phyloP scores from a whole-genome alignment of 2,113 vertebrate species.

The Felis chaus region DNA sequence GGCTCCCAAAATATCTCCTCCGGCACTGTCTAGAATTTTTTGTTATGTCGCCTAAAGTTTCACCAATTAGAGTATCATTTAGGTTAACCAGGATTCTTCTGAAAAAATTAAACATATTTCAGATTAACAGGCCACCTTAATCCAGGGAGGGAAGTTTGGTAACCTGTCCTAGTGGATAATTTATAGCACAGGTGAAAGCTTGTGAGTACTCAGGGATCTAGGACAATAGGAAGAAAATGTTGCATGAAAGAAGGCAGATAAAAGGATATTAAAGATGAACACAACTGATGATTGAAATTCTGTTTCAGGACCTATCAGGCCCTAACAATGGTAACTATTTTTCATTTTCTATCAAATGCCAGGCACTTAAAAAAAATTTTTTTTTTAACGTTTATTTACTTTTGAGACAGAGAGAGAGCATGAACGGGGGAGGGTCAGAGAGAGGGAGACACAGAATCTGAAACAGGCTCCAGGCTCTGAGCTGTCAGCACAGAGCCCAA shows the following conservation, averaged over 20 bases:
- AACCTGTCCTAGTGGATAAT: not conserved
- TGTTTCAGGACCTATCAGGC: not conserved
- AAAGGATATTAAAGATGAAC: slow-evolving; percentile 8
- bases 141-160: not conserved
- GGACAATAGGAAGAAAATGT: not conserved
- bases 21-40: not conserved
- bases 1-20: not conserved
- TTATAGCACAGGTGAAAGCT: not conserved
- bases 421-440: no score
- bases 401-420: no score
- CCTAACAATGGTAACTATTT: not conserved
- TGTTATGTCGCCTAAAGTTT: not conserved
- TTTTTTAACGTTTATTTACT: no score
- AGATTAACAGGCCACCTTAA: not conserved
- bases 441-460: no score
- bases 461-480: no score
- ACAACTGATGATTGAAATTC: not conserved
- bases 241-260: not conserved
- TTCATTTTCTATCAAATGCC: slow-evolving; percentile 25
- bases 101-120: slow-evolving; percentile 10
- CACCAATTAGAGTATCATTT: not conserved
- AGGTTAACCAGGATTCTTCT: not conserved
- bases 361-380: not conserved
- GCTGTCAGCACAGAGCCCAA: no score
- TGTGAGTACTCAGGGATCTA: not conserved